These are phyloP conservation scores for Kryphioiulus occultus DNA, from an alignment of 2,888 invertebrate species.

Conservation along the genomic window DNA sequence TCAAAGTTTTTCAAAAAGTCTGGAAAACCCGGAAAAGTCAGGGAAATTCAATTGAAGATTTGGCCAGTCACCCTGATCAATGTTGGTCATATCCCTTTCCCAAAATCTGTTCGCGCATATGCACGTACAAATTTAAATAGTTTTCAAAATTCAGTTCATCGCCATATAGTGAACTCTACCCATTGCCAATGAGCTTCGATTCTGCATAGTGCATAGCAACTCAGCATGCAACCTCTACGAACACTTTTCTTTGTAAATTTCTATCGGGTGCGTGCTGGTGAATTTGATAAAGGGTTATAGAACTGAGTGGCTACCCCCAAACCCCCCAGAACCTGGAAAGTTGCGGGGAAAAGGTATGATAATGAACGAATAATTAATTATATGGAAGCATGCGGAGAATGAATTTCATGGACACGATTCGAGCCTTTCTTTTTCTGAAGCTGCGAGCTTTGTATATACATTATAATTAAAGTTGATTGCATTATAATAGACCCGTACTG, in stretches of 20 bases:
- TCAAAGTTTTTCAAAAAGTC: no score
- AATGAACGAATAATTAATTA: conserved; percentile 39
- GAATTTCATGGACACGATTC: conserved; percentile 23
- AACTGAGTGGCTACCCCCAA: background rate
- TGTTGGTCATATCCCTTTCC: background rate
- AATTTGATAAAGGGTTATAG: conserved; percentile 27
- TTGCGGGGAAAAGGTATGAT: background rate
- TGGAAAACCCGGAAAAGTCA: no score
- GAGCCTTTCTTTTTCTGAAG: background rate
- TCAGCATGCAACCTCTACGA: background rate
- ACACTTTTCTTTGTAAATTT: background rate
- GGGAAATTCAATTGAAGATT: no score
- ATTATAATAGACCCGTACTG: background rate
- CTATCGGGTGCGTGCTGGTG: background rate
- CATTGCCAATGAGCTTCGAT: background rate
- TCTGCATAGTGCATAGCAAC: background rate
- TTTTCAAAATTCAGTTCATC: background rate
- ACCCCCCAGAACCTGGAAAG: background rate
- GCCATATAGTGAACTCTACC: background rate
- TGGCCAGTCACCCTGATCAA: no score
- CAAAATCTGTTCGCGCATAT: background rate
- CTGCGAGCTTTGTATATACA: background rate
- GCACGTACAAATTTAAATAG: background rate
- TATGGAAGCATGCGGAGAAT: conserved; percentile 16
- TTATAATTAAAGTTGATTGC: conserved; percentile 31